phyloP scores from a whole-genome alignment of 2,888 invertebrate genomes.

The Rotaria socialis region DNA sequence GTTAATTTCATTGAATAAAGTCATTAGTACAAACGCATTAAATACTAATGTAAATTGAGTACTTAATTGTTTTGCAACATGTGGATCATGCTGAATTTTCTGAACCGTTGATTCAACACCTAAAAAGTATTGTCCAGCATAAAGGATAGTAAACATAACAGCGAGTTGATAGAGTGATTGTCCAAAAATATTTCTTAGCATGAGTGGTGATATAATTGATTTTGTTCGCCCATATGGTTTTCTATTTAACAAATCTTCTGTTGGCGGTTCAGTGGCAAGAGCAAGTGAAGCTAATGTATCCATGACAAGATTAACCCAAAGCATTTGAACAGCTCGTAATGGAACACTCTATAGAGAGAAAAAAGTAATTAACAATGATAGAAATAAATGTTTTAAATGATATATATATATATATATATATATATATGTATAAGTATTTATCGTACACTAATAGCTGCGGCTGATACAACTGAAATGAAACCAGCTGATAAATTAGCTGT shows the following conservation, averaged over 20 bases:
- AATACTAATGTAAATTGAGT: conserved; percentile 99
- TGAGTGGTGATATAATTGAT: conserved; percentile 90
- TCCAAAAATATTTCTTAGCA: conserved; percentile 98
- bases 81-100: not conserved
- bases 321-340: conserved; percentile 96
- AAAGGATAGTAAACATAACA: conserved; percentile 86
- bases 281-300: conserved; percentile 95
- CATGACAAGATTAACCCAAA: conserved; percentile 99
- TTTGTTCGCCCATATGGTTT: conserved; percentile 97
- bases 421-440: no score
- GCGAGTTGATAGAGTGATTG: conserved; percentile 91
- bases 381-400: not conserved
- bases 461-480: conserved; percentile 41
- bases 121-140: conserved; percentile 69
- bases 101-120: conserved; percentile 21
- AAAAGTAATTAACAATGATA: not conserved
- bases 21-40: conserved; percentile 99
- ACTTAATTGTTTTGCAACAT: conserved; percentile 65
- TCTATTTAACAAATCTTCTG: conserved; percentile 80
- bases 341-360: conserved; percentile 61
- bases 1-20: conserved; percentile 98
- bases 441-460: conserved; percentile 40
- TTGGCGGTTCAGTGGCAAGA: conserved; percentile 91
- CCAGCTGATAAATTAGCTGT: conserved; percentile 67
- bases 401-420: not conserved